Evolutionary conservation across 2,113 vertebrate species (phyloP).

Genomic region (Neogale vison): DNA sequence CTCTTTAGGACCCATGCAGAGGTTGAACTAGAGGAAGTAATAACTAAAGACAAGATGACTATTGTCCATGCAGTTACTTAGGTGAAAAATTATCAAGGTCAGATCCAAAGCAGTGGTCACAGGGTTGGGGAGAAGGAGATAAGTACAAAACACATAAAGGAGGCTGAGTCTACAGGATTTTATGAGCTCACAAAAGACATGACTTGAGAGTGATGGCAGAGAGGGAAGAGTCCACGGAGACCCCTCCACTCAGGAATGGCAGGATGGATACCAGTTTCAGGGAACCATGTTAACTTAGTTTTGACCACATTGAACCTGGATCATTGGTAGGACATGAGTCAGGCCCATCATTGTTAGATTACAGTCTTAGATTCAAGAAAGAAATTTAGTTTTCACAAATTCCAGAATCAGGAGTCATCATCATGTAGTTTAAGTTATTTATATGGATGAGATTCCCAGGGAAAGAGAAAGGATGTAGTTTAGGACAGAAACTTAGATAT

Average conservation of each 20-base stretch:
- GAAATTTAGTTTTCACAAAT: background rate
- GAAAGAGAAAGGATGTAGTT: background rate
- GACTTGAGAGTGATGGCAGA: background rate
- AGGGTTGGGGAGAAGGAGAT: background rate
- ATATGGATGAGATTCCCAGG: background rate
- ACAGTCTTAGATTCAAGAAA: background rate
- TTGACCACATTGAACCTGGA: background rate
- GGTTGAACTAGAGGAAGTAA: background rate
- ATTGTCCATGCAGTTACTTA: background rate
- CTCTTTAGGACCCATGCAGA: too few relatives aligned
- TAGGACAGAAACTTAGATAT: background rate
- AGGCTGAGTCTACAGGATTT: background rate
- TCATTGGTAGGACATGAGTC: background rate
- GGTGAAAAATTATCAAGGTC: background rate
- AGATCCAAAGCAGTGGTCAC: background rate
- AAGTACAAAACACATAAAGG: background rate
- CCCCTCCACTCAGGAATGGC: background rate
- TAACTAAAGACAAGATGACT: background rate
- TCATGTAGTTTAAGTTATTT: background rate
- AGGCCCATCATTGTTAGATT: background rate
- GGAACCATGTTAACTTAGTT: background rate
- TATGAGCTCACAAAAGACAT: background rate
- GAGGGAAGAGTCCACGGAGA: background rate
- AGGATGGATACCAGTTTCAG: background rate
- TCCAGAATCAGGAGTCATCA: background rate